phyloP scores from a whole-genome alignment of 2,888 invertebrate genomes.

The Branchipolynoe longqiensis region DNA sequence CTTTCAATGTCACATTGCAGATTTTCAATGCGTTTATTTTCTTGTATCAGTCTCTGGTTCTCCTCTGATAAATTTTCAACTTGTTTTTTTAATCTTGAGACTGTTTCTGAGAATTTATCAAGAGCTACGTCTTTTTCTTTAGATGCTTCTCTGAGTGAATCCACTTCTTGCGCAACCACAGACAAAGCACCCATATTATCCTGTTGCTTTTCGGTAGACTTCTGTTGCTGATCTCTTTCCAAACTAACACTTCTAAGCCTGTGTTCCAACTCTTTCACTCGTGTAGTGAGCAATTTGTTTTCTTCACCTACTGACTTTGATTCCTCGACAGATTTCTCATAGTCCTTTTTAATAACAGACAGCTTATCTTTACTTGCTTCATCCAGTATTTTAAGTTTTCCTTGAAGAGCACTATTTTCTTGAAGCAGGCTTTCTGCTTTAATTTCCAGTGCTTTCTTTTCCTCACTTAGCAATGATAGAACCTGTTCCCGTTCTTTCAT shows the following conservation, averaged over 20 bases:
- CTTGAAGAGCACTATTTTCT: slow-evolving; percentile 9
- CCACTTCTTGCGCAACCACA: not conserved
- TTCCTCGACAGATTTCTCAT: slow-evolving; percentile 10
- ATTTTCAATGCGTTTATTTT: not conserved
- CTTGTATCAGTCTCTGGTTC: not conserved
- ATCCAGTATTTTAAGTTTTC: not conserved
- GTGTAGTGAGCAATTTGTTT: not conserved
- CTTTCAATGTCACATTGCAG: not conserved
- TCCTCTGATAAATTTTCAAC: not conserved
- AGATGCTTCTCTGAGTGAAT: not conserved
- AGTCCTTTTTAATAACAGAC: not conserved
- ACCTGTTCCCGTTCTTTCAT: slow-evolving; percentile 43
- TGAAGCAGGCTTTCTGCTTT: not conserved
- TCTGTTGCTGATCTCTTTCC: not conserved
- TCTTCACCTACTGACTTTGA: not conserved
- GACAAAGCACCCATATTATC: not conserved
- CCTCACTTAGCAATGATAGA: not conserved
- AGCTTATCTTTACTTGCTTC: not conserved
- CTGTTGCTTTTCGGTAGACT: not conserved
- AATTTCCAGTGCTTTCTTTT: not conserved
- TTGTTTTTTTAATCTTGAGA: not conserved
- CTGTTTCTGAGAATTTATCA: not conserved
- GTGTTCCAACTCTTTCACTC: not conserved
- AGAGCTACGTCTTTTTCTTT: not conserved
- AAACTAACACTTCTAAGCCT: not conserved